phyloP scores from a whole-genome alignment of 2,113 vertebrate species.

The Eurypyga helias region DNA sequence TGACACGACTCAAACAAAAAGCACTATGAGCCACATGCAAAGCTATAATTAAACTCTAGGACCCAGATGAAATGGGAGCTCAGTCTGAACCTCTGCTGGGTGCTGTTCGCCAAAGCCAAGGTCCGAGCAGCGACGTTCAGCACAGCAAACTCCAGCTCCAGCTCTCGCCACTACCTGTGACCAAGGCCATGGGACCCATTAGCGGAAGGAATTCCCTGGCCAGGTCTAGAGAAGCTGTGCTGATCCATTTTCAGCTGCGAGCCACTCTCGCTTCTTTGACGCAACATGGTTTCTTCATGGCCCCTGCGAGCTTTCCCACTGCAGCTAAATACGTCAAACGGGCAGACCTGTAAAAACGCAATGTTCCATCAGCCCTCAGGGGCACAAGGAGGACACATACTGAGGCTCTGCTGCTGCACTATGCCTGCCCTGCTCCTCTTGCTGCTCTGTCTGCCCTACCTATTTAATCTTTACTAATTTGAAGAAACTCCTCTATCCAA shows the following conservation, averaged over 20 bases:
- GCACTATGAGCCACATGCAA: background rate
- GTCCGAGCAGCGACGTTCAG: background rate
- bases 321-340: background rate
- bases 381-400: background rate
- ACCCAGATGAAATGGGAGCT: background rate
- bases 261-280: background rate
- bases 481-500: background rate
- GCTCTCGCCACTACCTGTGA: background rate
- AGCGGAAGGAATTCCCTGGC: background rate
- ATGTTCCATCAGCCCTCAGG: background rate
- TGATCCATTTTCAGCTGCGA: background rate
- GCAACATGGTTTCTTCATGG: background rate
- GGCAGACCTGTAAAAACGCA: background rate
- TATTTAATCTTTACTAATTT: background rate
- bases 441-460: background rate
- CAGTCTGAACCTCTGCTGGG: accelerated
- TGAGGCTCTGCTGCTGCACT: background rate
- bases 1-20: background rate
- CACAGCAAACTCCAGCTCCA: background rate
- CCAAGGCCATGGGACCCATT: accelerated
- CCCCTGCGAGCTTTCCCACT: background rate
- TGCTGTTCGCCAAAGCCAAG: background rate
- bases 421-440: background rate
- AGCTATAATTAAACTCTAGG: background rate
- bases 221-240: background rate